Base-by-base conservation (phyloP, 1,140 invertebrate species). In the Ostrea edulis region DNA sequence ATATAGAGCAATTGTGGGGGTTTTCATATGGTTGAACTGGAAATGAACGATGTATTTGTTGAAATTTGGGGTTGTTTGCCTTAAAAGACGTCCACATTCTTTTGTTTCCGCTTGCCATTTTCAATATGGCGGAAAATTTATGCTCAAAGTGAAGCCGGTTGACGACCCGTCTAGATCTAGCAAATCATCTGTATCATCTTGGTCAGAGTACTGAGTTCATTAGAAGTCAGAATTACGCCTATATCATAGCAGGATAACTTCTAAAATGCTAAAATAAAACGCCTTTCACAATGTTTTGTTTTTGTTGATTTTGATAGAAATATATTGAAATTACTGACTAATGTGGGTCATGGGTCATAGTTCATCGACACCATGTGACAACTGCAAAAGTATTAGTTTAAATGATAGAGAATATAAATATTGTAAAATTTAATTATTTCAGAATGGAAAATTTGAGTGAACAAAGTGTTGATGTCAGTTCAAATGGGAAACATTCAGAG, bases 81-180 rank as follows among this genome's bases (percentile, higher is more conserved):
- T 82, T 58, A 65, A 87, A 14, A 58, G 65, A 62, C 5, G 53
- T 84, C 22, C 65, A 54, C n/a, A 85, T 44, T 68, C 44, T 81
- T 55, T 84, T 58, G 89, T 82, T 20, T 65, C 89, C 17, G 86
- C 44, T 53, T 83, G n/a, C n/a, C 9, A 52, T 20, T 53, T 44
- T 83, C 86, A 89, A 89, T 71, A 90, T 90, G 89, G 89, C 89
- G 87, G 88, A 90, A 77, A 88, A 86, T 87, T 86, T 88, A 85
- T 87, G 89, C 85, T 87, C 89, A 54, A 83, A 22, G 22, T 17
- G 17, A 51, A 53, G 82, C 52, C 82, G 44, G 52, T 54, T 83
- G 44, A 83, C 44, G 52, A 83, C 14, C 25, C 35, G 25, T 17
- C 22, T 51, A 14, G 14, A 12, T 29, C 71, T 51, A 17, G 44